phyloP scores from a whole-genome alignment of 23 tunicate species.

The Phallusia fumigata region DNA sequence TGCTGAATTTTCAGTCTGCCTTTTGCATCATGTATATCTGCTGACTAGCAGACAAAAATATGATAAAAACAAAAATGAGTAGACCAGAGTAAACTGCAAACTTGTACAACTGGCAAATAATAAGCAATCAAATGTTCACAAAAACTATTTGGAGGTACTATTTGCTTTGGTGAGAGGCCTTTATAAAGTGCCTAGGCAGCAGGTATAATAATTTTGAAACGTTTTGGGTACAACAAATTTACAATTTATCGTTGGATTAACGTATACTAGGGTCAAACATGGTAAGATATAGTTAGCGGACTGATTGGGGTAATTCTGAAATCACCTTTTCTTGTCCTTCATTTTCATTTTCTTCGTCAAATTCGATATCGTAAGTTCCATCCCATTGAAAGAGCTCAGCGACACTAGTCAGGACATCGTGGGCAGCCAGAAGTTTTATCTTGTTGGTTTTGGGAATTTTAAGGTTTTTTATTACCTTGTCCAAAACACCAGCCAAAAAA shows the following conservation, averaged over 20 bases:
- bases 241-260: too few species aligned
- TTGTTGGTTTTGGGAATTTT: slow-evolving; percentile 47
- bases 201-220: too few species aligned
- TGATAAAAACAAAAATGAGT: too few species aligned
- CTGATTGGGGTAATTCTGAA: too few species aligned
- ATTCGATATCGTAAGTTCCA: slow-evolving; percentile 20
- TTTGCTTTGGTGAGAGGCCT: too few species aligned
- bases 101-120: too few species aligned
- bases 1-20: slow-evolving; percentile 15
- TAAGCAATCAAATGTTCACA: too few species aligned
- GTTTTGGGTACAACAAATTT: too few species aligned
- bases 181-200: too few species aligned
- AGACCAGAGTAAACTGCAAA: too few species aligned
- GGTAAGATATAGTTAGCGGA: neutral
- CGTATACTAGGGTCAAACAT: too few species aligned
- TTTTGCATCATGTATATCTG: neutral
- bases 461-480: slow-evolving; percentile 36
- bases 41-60: neutral
- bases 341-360: neutral
- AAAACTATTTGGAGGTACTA: too few species aligned
- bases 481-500: slow-evolving; percentile 23
- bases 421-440: slow-evolving; percentile 40
- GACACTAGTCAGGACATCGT: slow-evolving; percentile 30
- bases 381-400: slow-evolving; percentile 51
- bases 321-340: neutral